These are phyloP conservation scores for Chrysomela aeneicollis DNA, from an alignment of 2,888 invertebrate genomes.

Conservation along the genomic window DNA sequence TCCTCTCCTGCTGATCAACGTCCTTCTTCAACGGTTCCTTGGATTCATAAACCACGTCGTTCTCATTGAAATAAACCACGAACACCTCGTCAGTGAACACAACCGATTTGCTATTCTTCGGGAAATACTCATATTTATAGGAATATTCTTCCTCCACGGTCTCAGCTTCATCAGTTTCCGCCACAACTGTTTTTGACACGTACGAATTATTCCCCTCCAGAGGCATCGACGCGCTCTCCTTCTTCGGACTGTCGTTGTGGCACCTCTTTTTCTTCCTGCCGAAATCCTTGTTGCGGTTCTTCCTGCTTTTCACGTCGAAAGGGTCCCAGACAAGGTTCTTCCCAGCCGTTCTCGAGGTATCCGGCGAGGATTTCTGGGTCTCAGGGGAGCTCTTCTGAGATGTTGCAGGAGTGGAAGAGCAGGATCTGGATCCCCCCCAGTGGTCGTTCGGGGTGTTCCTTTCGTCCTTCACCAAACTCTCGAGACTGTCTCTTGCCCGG, in stretches of 20 bases:
- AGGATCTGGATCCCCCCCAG: constrained; percentile 25
- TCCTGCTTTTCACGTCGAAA: constrained; percentile 53
- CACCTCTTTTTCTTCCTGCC: constrained; percentile 40
- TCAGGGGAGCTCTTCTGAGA: constrained; percentile 36
- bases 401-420: constrained; percentile 23
- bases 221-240: constrained; percentile 35
- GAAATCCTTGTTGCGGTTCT: constrained; percentile 53
- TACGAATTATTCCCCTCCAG: constrained; percentile 37
- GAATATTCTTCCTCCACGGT: constrained; percentile 37
- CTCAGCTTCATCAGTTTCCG: constrained; percentile 28
- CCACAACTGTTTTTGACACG: constrained; percentile 28
- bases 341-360: constrained; percentile 41
- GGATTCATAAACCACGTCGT: constrained; percentile 60
- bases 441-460: constrained; percentile 40
- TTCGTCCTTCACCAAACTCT: constrained; percentile 50
- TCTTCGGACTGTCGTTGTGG: constrained; percentile 34
- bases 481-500: constrained; percentile 54
- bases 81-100: constrained; percentile 66
- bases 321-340: constrained; percentile 53
- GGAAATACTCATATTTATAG: constrained; percentile 52
- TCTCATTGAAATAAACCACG: constrained; percentile 71
- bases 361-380: constrained; percentile 45
- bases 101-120: constrained; percentile 61
- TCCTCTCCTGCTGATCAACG: constrained; percentile 70
- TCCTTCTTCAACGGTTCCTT: constrained; percentile 71